Evolutionary conservation across 2,113 vertebrate genomes (phyloP).

Genomic region (Hippolais icterina): DNA sequence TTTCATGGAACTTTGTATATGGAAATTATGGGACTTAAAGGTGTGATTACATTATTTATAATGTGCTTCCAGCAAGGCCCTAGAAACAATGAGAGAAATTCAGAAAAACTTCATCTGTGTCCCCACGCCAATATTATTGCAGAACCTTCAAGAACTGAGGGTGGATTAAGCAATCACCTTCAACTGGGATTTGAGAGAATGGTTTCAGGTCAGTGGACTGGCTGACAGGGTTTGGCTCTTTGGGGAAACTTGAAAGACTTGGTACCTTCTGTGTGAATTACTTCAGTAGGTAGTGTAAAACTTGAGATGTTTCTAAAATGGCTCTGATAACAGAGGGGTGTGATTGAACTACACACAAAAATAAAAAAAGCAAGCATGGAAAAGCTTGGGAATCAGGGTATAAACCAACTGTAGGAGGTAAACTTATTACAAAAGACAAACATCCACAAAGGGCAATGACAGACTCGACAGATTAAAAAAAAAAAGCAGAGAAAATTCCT

Average conservation of each 20-base stretch:
- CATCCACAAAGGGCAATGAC: neutral
- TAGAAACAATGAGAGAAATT: neutral
- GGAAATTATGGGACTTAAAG: neutral
- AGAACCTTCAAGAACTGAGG: neutral
- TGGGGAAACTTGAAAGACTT: neutral
- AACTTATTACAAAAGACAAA: neutral
- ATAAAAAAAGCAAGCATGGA: neutral
- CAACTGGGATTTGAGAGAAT: neutral
- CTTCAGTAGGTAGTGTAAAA: neutral
- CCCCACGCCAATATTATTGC: neutral
- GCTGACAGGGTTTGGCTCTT: neutral
- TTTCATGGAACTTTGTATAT: neutral
- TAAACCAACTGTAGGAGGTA: neutral
- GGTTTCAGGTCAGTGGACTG: neutral
- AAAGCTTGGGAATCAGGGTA: neutral
- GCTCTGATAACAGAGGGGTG: neutral
- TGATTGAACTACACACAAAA: neutral
- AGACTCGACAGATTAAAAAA: neutral
- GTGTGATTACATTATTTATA: neutral
- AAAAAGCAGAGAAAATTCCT: neutral
- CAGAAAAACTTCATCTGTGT: neutral
- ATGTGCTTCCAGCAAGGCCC: neutral
- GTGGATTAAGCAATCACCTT: neutral
- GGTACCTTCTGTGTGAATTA: neutral
- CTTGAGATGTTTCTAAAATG: neutral